phyloP scores from a whole-genome alignment of 2,797 vertebrate genomes.

The Urophycis tenuis region DNA sequence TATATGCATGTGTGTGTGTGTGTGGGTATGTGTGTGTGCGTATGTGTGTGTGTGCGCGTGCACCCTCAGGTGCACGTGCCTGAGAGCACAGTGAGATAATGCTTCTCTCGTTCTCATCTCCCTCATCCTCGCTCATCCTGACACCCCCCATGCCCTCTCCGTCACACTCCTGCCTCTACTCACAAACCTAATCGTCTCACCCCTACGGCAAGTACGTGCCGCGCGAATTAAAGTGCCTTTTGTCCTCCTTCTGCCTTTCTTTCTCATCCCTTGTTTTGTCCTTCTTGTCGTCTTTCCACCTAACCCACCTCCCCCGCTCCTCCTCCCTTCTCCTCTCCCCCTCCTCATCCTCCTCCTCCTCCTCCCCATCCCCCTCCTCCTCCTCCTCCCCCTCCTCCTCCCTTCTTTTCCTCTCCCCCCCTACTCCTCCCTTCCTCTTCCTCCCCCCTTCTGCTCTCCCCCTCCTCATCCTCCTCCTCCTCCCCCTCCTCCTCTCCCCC shows the following conservation, averaged over 20 bases:
- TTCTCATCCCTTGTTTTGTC: slow-evolving; percentile 51
- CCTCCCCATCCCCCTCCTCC: background rate
- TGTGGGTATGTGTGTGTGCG: slow-evolving; percentile 19
- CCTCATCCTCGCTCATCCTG: slow-evolving; percentile 68
- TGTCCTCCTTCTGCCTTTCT: slow-evolving; percentile 59
- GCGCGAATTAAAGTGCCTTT: slow-evolving; percentile 70
- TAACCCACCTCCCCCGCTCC: slow-evolving; percentile 28
- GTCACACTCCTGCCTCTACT: slow-evolving; percentile 73
- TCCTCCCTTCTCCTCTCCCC: slow-evolving; percentile 57
- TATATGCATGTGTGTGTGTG: slow-evolving; percentile 3
- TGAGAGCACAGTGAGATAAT: slow-evolving; percentile 58
- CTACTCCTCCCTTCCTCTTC: slow-evolving; percentile 30
- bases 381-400: slow-evolving; percentile 30
- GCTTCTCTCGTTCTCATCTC: slow-evolving; percentile 67
- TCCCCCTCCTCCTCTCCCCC: slow-evolving; percentile 27
- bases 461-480: slow-evolving; percentile 30
- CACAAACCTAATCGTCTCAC: slow-evolving; percentile 76
- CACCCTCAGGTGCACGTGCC: slow-evolving; percentile 12
- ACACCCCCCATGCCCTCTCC: slow-evolving; percentile 68
- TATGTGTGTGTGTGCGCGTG: slow-evolving; percentile 33
- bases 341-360: slow-evolving; percentile 51
- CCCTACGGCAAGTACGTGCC: slow-evolving; percentile 71
- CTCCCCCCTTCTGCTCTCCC: no score
- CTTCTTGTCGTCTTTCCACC: background rate
- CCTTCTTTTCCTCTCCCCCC: slow-evolving; percentile 34